Conservation (phyloP, 2,113 vertebrate genomes). For the Montifringilla adamsi region DNA sequence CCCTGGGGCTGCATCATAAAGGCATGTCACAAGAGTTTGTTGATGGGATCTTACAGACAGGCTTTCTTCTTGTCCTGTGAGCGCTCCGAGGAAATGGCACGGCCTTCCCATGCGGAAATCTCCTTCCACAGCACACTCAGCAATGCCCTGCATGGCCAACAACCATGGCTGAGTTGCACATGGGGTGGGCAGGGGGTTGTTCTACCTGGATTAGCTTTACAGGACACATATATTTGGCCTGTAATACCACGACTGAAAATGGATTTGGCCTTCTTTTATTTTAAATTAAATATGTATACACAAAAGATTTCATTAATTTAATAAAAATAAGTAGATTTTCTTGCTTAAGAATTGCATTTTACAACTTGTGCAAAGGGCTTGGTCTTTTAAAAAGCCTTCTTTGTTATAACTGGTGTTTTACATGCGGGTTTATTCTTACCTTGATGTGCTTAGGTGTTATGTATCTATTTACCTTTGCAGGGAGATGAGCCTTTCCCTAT, state of each 20-base stretch:
- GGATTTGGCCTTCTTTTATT: background rate
- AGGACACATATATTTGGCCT: background rate
- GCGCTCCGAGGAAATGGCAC: conserved; percentile 9
- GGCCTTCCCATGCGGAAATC: conserved; percentile 8
- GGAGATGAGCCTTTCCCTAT: background rate
- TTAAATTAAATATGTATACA: background rate
- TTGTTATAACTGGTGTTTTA: background rate
- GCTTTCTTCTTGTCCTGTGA: conserved; percentile 25
- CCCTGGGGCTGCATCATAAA: conserved; percentile 17
- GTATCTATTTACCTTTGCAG: background rate
- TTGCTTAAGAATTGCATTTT: background rate
- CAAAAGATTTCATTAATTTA: background rate
- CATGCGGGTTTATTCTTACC: background rate
- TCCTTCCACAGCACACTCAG: background rate
- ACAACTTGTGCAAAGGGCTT: background rate
- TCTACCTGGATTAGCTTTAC: background rate
- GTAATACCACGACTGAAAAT: background rate
- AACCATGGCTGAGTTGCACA: background rate
- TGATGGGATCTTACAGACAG: conserved; percentile 3
- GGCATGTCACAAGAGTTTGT: conserved; percentile 25
- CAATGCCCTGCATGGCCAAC: accelerated
- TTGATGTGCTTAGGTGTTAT: background rate
- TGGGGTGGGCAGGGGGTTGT: background rate
- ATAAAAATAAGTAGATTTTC: background rate
- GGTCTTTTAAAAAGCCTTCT: background rate